Conservation (phyloP, 2,113 vertebrate genomes). For the Hydropotes inermis region DNA sequence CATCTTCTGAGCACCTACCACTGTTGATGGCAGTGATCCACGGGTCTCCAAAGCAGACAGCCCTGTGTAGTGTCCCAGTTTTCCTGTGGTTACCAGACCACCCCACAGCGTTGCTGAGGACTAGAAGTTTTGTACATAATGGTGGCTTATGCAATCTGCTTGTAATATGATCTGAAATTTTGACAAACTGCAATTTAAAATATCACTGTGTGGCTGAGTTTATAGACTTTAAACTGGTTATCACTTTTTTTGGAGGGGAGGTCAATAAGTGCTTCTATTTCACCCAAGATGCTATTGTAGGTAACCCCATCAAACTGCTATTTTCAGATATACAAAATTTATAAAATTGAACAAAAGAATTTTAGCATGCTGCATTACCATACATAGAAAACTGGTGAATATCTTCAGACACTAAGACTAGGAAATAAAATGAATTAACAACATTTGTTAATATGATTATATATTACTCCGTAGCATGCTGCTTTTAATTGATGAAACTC, state of each 20-base stretch:
- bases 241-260: neutral
- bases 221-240: neutral
- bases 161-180: neutral
- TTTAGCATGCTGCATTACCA: slow-evolving; percentile 76
- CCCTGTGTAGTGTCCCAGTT: rapidly evolving
- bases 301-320: slow-evolving; percentile 73
- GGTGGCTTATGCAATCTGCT: neutral
- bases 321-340: slow-evolving; percentile 76
- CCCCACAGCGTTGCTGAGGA: neutral
- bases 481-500: neutral
- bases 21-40: neutral
- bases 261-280: slow-evolving; percentile 81
- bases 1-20: neutral
- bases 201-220: neutral
- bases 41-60: neutral
- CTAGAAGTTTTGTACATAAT: neutral
- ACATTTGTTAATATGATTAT: neutral
- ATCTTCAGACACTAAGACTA: slow-evolving; percentile 69
- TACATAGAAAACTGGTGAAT: slow-evolving; percentile 74
- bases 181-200: neutral
- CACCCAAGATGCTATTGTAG: slow-evolving; percentile 78
- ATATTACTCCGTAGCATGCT: neutral
- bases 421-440: slow-evolving; percentile 66
- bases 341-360: slow-evolving; percentile 78
- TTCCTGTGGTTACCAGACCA: neutral